Evolutionary conservation across 2,888 invertebrate species (phyloP), one percentile per base, ranked within the genome.

Genomic region (Aphodius sticticus): DNA sequence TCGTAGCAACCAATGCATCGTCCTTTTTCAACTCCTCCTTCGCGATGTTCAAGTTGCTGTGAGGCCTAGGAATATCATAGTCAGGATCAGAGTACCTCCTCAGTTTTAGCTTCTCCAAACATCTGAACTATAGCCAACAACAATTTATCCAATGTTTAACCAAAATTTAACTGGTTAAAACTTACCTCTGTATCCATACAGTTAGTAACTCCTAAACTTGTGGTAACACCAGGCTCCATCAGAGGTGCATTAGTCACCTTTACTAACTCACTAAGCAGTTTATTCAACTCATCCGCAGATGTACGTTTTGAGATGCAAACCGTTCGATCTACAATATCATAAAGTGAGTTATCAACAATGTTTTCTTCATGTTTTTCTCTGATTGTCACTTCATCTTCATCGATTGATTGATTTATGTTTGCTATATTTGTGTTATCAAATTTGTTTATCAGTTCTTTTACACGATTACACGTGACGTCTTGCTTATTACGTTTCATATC

Each of bases 51-150:
- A 79, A 74, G 69, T 79, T 79, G 6, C 87, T 86, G 82, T 90
- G 90, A 0, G 90, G 88, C 81, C 90, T 87, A 16, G 90, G 91
- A 71, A 91, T 86, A 82, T 91, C 90, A 81, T 90, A 91, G 82
- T 90, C 90, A 1, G 90, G 90, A 77, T 90, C 90, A 6, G 89
- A 89, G 69, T 85, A 83, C 16, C 88, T 84, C 89, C 82, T 82
- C 85, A 83, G 76, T 86, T 84, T 37, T 85, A 85, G 14, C 87
- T 12, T 87, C 69, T 87, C 79, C 78, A 88, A 83, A 81, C 86
- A 86, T 77, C 86, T 81, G 83, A 88, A 85, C 89, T 89, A 80
- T 79, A 86, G 85, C 69, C 78, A 15, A 70, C 14, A 70, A 26
- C 6, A 81, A 35, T 69, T 75, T 26, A 26, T 3, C 26, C 26